These are phyloP conservation scores for Cancer borealis DNA, from an alignment of 2,888 invertebrate species.

Conservation along the genomic window DNA sequence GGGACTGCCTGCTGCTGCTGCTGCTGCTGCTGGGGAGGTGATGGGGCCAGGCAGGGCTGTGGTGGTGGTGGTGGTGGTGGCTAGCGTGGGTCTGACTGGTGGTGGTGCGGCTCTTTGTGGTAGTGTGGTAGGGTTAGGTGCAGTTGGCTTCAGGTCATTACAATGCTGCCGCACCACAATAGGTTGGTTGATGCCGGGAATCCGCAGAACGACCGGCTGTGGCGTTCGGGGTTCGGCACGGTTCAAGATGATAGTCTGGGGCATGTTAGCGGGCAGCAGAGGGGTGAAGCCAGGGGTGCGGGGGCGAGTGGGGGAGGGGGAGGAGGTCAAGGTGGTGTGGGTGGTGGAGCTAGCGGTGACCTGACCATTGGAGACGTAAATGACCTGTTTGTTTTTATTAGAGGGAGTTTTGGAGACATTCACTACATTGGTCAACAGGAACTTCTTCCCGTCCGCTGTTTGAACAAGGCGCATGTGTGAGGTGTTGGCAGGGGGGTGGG, in stretches of 20 bases:
- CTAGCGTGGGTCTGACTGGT: not conserved
- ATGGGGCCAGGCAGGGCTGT: constrained; percentile 14
- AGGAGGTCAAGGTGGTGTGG: not conserved
- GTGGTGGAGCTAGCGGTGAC: not conserved
- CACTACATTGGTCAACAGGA: constrained; percentile 61
- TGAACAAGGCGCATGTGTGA: constrained; percentile 60
- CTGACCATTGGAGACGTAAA: constrained; percentile 22
- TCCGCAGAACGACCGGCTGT: constrained; percentile 52
- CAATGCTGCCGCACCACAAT: constrained; percentile 24
- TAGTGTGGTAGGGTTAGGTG: not conserved
- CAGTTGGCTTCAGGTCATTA: not conserved
- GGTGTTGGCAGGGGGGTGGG: not conserved
- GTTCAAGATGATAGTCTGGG: constrained; percentile 50
- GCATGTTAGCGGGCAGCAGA: constrained; percentile 36
- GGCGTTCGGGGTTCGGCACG: not conserved
- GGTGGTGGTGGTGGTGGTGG: constrained; percentile 33
- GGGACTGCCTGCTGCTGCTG: not conserved
- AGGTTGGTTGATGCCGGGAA: constrained; percentile 53
- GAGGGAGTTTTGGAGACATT: constrained; percentile 39
- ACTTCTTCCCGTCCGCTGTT: constrained; percentile 67
- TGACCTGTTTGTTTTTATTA: not conserved
- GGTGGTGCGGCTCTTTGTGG: not conserved
- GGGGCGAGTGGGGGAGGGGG: not conserved
- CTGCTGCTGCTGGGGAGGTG: not conserved
- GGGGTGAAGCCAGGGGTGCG: not conserved